Evolutionary conservation across 2,888 invertebrate genomes (phyloP).

Genomic region (Torymus texanus): DNA sequence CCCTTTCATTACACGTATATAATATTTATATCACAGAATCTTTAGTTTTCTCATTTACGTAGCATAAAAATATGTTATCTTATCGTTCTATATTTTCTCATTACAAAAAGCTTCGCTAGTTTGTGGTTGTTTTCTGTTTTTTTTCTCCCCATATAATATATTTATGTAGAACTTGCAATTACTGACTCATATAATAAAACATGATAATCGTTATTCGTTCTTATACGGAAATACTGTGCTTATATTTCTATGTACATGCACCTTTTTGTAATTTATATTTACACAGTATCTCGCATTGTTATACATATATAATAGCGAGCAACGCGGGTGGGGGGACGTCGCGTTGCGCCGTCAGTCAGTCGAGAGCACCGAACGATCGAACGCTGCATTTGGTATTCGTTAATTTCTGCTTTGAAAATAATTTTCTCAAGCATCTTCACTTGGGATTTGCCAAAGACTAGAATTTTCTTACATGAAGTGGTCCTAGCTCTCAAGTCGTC

Average conservation of each 20-base stretch:
- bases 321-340: constrained; percentile 25
- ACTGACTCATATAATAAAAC: constrained; percentile 14
- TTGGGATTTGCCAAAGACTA: constrained; percentile 47
- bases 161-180: constrained; percentile 27
- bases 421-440: constrained; percentile 46
- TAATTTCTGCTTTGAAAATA: constrained; percentile 49
- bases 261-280: constrained; percentile 48
- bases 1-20: constrained; percentile 19
- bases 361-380: constrained; percentile 50
- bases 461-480: constrained; percentile 49
- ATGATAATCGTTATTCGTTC: constrained; percentile 8
- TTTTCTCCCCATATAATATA: no score
- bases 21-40: constrained; percentile 57
- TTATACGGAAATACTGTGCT: constrained; percentile 40
- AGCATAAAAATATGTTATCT: constrained; percentile 56
- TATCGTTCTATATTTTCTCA: constrained; percentile 39
- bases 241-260: constrained; percentile 50
- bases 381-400: constrained; percentile 54
- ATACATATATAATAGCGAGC: constrained; percentile 33
- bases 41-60: constrained; percentile 46
- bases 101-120: constrained; percentile 44
- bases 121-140: neutral
- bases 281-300: constrained; percentile 33
- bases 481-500: constrained; percentile 38
- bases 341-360: constrained; percentile 36